Conservation (phyloP, 1,140 invertebrate genomes). For the Drosophila chauvacae region DNA sequence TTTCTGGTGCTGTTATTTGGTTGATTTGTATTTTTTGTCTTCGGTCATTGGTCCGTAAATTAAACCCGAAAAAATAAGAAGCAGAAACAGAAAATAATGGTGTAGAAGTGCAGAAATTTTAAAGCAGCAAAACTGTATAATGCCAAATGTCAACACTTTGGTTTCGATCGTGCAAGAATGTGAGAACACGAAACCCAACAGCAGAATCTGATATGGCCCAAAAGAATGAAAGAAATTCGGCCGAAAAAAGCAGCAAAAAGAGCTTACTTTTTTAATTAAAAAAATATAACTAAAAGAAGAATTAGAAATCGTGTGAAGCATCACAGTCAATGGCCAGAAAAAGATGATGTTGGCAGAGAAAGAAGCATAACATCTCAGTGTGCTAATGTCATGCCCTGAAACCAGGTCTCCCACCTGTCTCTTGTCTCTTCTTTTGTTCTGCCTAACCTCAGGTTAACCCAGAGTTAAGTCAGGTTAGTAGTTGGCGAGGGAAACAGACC, state of each 20-base stretch:
- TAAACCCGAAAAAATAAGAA: conserved; percentile 49
- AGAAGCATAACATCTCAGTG: conserved; percentile 18
- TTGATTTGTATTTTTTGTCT: conserved; percentile 64
- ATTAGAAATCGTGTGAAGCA: conserved; percentile 76
- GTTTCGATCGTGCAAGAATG: conserved; percentile 52
- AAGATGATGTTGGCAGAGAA: neutral
- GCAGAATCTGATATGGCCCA: conserved; percentile 22
- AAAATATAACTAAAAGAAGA: conserved; percentile 13
- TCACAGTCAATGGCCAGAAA: neutral
- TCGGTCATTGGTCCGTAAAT: conserved; percentile 80
- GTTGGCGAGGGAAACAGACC: conserved; percentile 33
- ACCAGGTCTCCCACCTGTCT: conserved; percentile 39
- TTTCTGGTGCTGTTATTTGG: conserved; percentile 23
- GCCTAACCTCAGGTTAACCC: conserved; percentile 13
- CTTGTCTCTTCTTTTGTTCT: conserved; percentile 35
- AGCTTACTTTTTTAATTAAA: conserved; percentile 8
- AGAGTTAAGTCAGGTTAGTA: conserved; percentile 9
- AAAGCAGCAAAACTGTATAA: conserved; percentile 33
- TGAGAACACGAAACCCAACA: conserved; percentile 26
- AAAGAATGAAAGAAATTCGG: conserved; percentile 45
- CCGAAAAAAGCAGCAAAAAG: conserved; percentile 27
- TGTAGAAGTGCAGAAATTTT: conserved; percentile 48
- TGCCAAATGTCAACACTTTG: conserved; percentile 45
- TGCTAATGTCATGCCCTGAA: conserved; percentile 40
- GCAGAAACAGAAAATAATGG: conserved; percentile 42